A percentile compares a stretch with the other conserved stretches of the same genome.
Evolutionary conservation across 2,113 vertebrate species (phyloP).

Genomic region (Phasianus colchicus): DNA sequence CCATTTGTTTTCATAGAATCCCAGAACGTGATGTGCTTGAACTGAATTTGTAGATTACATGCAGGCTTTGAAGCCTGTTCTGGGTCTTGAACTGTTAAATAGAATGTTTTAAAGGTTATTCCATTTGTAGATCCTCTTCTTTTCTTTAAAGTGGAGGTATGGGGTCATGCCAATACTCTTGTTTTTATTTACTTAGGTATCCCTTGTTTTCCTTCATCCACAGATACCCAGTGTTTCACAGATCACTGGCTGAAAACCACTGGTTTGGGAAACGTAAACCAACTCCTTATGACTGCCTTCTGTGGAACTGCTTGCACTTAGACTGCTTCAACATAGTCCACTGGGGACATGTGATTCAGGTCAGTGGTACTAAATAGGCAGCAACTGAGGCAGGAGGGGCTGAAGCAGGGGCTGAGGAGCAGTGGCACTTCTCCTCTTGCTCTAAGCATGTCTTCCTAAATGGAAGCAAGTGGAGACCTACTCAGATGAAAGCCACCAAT

Average conservation of each 20-base stretch:
- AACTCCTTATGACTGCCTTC: rapidly evolving
- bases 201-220: not conserved
- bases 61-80: not conserved
- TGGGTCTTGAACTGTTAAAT: not conserved
- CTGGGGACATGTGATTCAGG: not conserved
- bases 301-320: not conserved
- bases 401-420: not conserved
- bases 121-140: not conserved
- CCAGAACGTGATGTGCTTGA: not conserved
- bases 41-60: not conserved
- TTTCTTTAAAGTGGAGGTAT: not conserved
- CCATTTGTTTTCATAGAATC: not conserved
- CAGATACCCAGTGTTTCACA: not conserved
- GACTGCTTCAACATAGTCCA: rapidly evolving
- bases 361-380: not conserved
- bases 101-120: not conserved
- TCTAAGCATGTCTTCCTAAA: not conserved
- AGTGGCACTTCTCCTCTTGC: not conserved
- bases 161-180: not conserved
- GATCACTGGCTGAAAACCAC: not conserved
- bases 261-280: not conserved
- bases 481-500: not conserved
- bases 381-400: not conserved
- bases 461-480: not conserved
- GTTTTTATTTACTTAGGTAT: not conserved